Conservation (phyloP, 2,113 vertebrate genomes). For the Equus przewalskii region DNA sequence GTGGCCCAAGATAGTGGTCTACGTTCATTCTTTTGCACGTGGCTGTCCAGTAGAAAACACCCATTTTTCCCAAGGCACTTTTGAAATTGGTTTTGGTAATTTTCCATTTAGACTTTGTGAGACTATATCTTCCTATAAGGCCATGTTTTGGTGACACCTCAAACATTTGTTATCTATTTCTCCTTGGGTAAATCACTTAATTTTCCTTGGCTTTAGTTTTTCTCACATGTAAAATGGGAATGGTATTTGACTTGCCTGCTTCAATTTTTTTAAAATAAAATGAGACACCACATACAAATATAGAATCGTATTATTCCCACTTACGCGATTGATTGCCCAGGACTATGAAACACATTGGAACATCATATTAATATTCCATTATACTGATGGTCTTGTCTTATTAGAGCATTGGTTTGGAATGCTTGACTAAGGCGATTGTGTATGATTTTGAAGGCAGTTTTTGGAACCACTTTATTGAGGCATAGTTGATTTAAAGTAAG, state of each 20-base stretch:
- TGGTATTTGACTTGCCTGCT: background rate
- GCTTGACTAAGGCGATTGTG: background rate
- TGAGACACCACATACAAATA: background rate
- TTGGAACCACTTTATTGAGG: background rate
- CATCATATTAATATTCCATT: background rate
- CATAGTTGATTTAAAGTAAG: background rate
- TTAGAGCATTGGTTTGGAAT: background rate
- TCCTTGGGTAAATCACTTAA: background rate
- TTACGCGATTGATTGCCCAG: background rate
- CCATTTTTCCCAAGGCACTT: background rate
- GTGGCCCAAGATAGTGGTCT: too few relatives aligned
- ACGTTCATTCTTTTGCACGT: too few relatives aligned
- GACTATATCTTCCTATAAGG: background rate
- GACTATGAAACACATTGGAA: background rate
- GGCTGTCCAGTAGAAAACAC: background rate
- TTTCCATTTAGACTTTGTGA: constrained; percentile 4
- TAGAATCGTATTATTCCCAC: background rate
- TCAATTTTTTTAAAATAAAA: background rate
- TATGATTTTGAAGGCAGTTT: background rate
- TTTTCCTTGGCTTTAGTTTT: background rate
- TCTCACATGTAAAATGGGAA: background rate
- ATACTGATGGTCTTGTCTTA: background rate
- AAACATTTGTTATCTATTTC: background rate
- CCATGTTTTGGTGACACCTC: background rate
- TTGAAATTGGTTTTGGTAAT: background rate